phyloP scores from a whole-genome alignment of 2,113 vertebrate genomes.

The Caracal caracal region DNA sequence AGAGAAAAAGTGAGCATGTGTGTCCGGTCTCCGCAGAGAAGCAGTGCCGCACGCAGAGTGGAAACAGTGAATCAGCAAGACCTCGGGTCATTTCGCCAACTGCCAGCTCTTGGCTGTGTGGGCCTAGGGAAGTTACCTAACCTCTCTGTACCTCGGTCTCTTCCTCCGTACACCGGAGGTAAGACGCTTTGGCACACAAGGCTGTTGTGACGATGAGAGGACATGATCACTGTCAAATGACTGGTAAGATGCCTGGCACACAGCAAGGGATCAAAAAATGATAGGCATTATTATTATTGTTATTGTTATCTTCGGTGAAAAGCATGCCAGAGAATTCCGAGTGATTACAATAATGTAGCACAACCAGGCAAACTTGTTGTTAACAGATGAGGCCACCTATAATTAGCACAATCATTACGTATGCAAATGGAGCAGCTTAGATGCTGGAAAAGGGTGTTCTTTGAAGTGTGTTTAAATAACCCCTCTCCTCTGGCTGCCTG shows the following conservation, averaged over 20 bases:
- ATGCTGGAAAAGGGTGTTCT: slow-evolving; percentile 51
- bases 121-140: background rate
- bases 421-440: slow-evolving; percentile 65
- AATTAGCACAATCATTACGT: slow-evolving; percentile 70
- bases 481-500: slow-evolving; percentile 42
- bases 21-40: background rate
- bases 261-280: slow-evolving; percentile 31
- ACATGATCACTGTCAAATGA: background rate
- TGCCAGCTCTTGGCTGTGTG: background rate
- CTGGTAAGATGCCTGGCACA: slow-evolving; percentile 12
- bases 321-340: slow-evolving; percentile 50
- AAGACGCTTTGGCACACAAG: background rate
- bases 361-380: slow-evolving; percentile 65
- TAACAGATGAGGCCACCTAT: slow-evolving; percentile 74
- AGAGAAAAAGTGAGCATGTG: background rate
- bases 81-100: background rate
- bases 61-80: background rate
- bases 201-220: background rate
- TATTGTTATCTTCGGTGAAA: slow-evolving; percentile 43
- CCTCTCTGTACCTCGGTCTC: background rate
- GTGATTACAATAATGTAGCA: slow-evolving; percentile 43
- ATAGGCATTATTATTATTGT: slow-evolving; percentile 42
- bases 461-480: slow-evolving; percentile 75
- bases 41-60: fast-evolving
- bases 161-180: background rate